Evolutionary conservation across 2,797 vertebrate species (phyloP).

Genomic region (Pantherophis vulpinus): DNA sequence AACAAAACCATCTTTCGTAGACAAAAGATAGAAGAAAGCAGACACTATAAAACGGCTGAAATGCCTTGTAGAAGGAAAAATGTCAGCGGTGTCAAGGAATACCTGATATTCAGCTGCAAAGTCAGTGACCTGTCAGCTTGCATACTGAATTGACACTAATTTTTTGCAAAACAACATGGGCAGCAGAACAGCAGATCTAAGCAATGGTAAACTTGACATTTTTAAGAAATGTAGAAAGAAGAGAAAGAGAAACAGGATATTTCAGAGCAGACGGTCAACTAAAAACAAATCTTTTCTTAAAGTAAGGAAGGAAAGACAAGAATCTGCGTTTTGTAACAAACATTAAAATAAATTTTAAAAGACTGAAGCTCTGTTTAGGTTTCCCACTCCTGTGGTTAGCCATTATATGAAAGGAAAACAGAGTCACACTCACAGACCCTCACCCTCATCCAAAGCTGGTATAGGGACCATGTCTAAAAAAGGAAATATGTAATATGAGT

Average conservation of each 20-base stretch:
- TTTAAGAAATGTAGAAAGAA: neutral
- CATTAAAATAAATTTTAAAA: neutral
- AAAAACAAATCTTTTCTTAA: neutral
- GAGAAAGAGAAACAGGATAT: neutral
- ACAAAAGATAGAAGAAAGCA: neutral
- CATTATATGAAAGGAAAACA: neutral
- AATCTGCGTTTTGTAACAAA: neutral
- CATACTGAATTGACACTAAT: neutral
- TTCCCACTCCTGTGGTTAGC: neutral
- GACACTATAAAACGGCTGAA: neutral
- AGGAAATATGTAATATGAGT: neutral
- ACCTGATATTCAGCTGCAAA: neutral
- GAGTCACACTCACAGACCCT: neutral
- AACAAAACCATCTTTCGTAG: neutral
- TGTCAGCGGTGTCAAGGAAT: accelerated
- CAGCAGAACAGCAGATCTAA: neutral
- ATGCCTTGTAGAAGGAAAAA: neutral
- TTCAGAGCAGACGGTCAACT: neutral
- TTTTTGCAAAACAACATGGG: neutral
- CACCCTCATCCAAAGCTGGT: neutral
- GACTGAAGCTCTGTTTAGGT: neutral
- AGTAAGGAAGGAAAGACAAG: neutral
- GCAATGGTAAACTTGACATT: neutral
- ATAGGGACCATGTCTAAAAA: neutral
- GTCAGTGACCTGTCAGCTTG: accelerated